Base-by-base conservation (phyloP, 2,113 vertebrate species). In the Sus scrofa region DNA sequence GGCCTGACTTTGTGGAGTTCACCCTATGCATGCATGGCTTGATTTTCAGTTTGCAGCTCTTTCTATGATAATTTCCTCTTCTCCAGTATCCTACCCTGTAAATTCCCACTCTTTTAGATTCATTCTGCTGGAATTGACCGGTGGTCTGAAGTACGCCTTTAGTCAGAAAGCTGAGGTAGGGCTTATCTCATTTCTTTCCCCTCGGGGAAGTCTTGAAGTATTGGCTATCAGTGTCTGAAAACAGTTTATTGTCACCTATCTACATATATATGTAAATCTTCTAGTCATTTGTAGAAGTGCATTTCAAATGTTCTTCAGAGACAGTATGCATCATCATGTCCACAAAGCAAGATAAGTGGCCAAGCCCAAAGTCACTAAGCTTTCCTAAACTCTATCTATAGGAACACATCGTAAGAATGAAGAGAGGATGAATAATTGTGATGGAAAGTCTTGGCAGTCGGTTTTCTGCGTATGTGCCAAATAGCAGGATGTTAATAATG, bases 241-340 rank as follows among this genome's bases (percentile, higher is more conserved):
- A 74, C 37, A 82, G 12, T n/a, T 67, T 32, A 78, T 85, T 84
- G 52, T 52, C 84, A 7, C 54, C 32, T 34, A 1, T 34, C 74
- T 77, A 11, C 54, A 70, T 88, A 10, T 24, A 50, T 44, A 18
- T 65, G 20, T 77, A 77, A 63, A 68, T 86, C 32, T 67, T 73
- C 30, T 13, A 87, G 26, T 54, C 16, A 39, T 86, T 93, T 91
- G 58, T 85, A 58, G 91, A 84, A 93, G 32, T 34, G 52, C 60
- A 34, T 34, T 77, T 81, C 52, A 91, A 58, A 77, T 67, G 82
- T 94, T 95, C 34, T 86, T 91, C 56, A 86, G 77, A 77, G 39
- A 50, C 58, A n/a, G n/a, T 15, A 84, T 37, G 19, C 4, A 26
- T 39, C 44, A 56, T 39, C 44, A 56, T 73, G 67, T 89, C 73